phyloP scores from a whole-genome alignment of 2,797 vertebrate genomes.

The Macropus fuliginosus region DNA sequence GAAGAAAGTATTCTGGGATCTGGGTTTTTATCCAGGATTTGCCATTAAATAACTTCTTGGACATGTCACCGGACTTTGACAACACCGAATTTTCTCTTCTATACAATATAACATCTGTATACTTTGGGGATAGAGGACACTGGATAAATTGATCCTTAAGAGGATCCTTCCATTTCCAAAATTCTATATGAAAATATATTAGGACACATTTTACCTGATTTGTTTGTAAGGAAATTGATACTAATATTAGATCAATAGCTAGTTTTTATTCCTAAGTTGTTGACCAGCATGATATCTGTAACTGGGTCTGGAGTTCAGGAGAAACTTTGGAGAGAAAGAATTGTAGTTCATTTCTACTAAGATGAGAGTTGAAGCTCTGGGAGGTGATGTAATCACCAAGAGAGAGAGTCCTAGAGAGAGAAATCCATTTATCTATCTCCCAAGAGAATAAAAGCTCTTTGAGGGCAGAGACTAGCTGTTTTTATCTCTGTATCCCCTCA shows the following conservation, averaged over 20 bases:
- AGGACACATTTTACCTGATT: background rate
- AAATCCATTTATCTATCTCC: background rate
- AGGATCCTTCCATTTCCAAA: background rate
- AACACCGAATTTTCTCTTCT: background rate
- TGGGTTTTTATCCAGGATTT: background rate
- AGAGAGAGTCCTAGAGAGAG: background rate
- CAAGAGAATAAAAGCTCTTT: background rate
- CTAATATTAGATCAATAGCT: background rate
- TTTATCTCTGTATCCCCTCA: background rate
- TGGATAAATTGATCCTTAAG: background rate
- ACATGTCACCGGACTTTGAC: background rate
- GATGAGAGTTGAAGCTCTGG: background rate
- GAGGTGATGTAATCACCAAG: background rate
- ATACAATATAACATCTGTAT: background rate
- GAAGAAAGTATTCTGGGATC: background rate
- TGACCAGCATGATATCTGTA: background rate
- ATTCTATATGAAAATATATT: background rate
- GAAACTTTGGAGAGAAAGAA: background rate
- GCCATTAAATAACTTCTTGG: background rate
- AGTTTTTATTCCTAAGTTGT: background rate
- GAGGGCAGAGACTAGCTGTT: background rate
- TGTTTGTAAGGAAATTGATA: background rate
- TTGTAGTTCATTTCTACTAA: background rate
- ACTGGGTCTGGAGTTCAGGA: background rate
- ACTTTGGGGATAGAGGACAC: background rate